Evolutionary conservation across 2,113 vertebrate genomes (phyloP).

Genomic region (Python bivittatus): DNA sequence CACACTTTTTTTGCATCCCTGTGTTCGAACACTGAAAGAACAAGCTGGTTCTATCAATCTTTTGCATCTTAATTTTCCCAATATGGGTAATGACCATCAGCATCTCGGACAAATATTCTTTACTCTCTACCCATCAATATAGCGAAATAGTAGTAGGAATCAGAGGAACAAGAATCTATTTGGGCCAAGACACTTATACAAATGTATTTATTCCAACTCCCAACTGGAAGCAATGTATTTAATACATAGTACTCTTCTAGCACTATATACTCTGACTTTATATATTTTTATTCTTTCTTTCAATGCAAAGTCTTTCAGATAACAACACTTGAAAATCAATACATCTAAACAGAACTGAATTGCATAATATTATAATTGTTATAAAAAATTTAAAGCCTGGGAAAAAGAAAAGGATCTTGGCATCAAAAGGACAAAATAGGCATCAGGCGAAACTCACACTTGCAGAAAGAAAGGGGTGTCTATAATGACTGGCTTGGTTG

Average conservation of each 20-base stretch:
- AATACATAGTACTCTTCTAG: background rate
- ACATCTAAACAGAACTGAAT: background rate
- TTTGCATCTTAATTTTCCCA: background rate
- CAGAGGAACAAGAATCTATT: background rate
- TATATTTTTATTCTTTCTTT: background rate
- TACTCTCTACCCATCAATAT: background rate
- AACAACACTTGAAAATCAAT: background rate
- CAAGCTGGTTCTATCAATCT: background rate
- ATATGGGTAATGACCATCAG: background rate
- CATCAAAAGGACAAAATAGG: background rate
- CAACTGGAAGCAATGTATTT: background rate
- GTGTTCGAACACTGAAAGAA: background rate
- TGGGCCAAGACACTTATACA: background rate
- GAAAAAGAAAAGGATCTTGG: background rate
- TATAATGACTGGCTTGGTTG: background rate
- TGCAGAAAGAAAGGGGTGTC: background rate
- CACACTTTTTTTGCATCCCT: background rate
- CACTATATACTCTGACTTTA: too few relatives aligned
- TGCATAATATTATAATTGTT: background rate
- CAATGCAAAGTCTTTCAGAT: background rate
- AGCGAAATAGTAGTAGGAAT: background rate
- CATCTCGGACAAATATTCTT: background rate
- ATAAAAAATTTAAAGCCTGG: background rate
- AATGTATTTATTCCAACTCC: background rate
- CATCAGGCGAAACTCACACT: background rate